Percentiles rank a stretch among this genome's conserved stretches.
phyloP scores from a whole-genome alignment of 2,888 invertebrate species.

The Leptothorax acervorum region DNA sequence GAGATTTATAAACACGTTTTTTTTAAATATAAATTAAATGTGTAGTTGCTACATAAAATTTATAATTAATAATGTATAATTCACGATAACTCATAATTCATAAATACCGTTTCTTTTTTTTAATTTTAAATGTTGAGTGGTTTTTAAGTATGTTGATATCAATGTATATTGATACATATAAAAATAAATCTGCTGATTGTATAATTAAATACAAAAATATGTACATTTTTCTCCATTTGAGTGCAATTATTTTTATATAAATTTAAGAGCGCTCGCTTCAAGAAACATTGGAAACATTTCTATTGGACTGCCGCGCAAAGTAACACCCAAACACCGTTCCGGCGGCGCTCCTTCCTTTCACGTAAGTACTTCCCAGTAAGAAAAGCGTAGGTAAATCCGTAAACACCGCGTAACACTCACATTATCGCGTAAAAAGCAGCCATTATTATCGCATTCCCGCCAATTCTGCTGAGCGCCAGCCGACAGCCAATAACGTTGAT shows the following conservation, averaged over 20 bases:
- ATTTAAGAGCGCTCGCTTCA: background rate
- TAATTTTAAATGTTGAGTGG: background rate
- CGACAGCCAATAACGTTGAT: slow-evolving; percentile 51
- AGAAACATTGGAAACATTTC: no score
- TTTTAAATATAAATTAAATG: background rate
- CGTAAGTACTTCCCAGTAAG: background rate
- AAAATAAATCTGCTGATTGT: background rate
- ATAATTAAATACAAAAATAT: background rate
- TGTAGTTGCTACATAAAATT: background rate
- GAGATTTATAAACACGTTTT: background rate
- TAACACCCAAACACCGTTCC: background rate
- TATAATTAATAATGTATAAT: background rate
- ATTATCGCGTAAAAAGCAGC: background rate
- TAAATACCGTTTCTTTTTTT: background rate
- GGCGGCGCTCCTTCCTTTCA: background rate
- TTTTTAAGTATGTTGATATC: background rate
- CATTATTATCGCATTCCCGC: slow-evolving; percentile 59
- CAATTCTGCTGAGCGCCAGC: slow-evolving; percentile 45
- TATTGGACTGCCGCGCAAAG: background rate
- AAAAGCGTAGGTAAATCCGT: background rate
- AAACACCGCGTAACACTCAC: background rate
- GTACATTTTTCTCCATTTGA: background rate
- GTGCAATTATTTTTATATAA: background rate
- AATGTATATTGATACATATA: background rate
- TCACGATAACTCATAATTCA: background rate